A percentile compares a stretch with the other conserved stretches of the same genome.
phyloP scores from a whole-genome alignment of 2,113 vertebrate genomes.

The Phainopepla nitens region DNA sequence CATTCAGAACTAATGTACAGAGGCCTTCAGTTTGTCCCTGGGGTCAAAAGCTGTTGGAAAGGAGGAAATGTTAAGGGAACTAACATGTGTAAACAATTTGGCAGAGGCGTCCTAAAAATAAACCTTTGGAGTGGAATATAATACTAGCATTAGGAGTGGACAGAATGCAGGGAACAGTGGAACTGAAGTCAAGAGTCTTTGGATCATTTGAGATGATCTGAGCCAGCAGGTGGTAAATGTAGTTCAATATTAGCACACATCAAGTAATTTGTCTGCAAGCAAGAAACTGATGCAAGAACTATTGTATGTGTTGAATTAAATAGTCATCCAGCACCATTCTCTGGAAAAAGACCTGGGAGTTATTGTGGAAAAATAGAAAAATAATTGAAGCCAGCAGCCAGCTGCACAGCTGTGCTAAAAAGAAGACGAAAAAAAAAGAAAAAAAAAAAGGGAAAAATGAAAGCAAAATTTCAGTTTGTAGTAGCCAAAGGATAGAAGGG shows the following conservation, averaged over 20 bases:
- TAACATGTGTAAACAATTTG: conserved; percentile 32
- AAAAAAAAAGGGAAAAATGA: neutral
- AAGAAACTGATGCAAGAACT: conserved; percentile 32
- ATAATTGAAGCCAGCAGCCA: conserved; percentile 36
- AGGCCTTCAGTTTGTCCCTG: neutral
- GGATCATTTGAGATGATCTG: conserved; percentile 39
- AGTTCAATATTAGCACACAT: conserved; percentile 34
- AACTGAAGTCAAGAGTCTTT: conserved; percentile 22
- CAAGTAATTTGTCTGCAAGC: conserved; percentile 48
- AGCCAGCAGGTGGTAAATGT: conserved; percentile 57
- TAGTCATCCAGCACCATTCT: neutral
- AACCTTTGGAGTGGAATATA: conserved; percentile 7
- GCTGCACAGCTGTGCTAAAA: neutral
- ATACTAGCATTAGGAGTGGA: neutral
- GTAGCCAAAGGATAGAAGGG: neutral
- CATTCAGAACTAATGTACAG: neutral
- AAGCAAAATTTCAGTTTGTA: neutral
- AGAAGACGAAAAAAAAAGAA: neutral
- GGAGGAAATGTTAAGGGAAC: neutral
- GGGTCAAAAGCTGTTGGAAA: conserved; percentile 14
- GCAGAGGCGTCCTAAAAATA: conserved; percentile 23
- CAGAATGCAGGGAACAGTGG: neutral
- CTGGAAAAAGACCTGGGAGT: conserved; percentile 46
- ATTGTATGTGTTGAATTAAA: conserved; percentile 48
- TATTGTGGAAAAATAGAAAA: conserved; percentile 48